Evolutionary conservation across 1,140 invertebrate species (phyloP).

Genomic region (Patella vulgata): DNA sequence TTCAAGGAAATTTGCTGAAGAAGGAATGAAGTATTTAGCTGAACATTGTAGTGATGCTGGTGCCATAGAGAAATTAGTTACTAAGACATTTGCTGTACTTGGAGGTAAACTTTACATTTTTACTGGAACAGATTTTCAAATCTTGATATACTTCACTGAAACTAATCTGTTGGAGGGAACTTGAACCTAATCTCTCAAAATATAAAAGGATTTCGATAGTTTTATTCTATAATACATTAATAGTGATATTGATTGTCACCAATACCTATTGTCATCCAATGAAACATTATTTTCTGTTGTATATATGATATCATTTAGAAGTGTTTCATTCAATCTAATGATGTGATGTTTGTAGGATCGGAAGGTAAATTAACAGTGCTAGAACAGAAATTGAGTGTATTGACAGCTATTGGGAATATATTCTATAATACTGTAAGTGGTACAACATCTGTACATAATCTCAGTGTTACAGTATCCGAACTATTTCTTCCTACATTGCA

Average conservation of each 20-base stretch:
- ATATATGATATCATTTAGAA: too few relatives aligned
- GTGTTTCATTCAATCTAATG: too few relatives aligned
- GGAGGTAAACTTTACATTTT: too few relatives aligned
- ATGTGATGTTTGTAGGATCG: too few relatives aligned
- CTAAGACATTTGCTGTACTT: slow-evolving; percentile 83
- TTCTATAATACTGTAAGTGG: slow-evolving; percentile 78
- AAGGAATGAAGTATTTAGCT: slow-evolving; percentile 77
- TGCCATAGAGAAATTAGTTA: slow-evolving; percentile 76
- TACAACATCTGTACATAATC: slow-evolving; percentile 69
- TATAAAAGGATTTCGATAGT: too few relatives aligned
- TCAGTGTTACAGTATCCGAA: slow-evolving; percentile 74
- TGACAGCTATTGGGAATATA: slow-evolving; percentile 82
- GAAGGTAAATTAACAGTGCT: slow-evolving; percentile 91
- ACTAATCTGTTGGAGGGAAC: too few relatives aligned
- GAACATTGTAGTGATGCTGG: slow-evolving; percentile 77
- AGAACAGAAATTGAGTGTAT: slow-evolving; percentile 87
- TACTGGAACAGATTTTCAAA: not conserved
- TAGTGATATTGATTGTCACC: too few relatives aligned
- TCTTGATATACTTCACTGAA: too few relatives aligned
- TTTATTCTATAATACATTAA: too few relatives aligned
- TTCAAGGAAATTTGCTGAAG: slow-evolving; percentile 77
- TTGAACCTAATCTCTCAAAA: too few relatives aligned
- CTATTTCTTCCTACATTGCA: slow-evolving; percentile 84
- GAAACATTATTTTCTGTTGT: too few relatives aligned
- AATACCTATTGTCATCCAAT: too few relatives aligned